Evolutionary conservation across 1,140 invertebrate species (phyloP).

Genomic region (Mesaphorura yosii): DNA sequence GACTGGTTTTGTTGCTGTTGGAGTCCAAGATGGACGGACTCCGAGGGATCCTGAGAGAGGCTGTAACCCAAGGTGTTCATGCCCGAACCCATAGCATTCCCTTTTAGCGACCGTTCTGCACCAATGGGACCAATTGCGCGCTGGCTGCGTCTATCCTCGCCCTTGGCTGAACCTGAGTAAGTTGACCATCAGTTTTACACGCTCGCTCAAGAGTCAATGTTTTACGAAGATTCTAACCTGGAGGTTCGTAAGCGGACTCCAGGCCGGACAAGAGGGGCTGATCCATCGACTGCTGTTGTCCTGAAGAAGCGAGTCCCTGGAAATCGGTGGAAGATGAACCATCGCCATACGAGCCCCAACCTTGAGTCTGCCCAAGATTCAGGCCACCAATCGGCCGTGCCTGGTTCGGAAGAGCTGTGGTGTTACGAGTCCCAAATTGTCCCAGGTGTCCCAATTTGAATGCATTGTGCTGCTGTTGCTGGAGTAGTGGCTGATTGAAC

Average conservation of each 20-base stretch:
- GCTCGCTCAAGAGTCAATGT: no score
- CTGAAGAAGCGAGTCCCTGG: conserved; percentile 20
- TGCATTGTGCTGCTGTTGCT: conserved; percentile 8
- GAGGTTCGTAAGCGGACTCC: no score
- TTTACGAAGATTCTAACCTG: no score
- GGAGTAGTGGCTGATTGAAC: neutral
- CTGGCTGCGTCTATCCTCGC: no score
- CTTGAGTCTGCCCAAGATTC: neutral
- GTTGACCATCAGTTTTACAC: no score
- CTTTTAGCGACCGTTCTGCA: no score
- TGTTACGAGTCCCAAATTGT: conserved; percentile 6
- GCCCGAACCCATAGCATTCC: no score
- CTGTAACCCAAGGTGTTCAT: conserved; percentile 1
- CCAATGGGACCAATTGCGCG: conserved; percentile 8
- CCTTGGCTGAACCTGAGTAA: no score
- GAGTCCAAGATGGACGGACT: no score
- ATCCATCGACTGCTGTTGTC: conserved; percentile 16
- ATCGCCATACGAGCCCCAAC: conserved; percentile 9
- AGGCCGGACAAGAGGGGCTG: conserved; percentile 14
- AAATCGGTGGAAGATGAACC: conserved; percentile 12
- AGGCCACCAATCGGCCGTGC: no score
- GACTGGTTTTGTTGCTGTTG: conserved; percentile 5
- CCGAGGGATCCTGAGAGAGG: conserved; percentile 6
- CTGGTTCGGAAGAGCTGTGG: no score
- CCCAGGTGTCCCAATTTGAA: neutral